Evolutionary conservation across 2,797 vertebrate genomes (phyloP).

Genomic region (Epinephelus awoara): DNA sequence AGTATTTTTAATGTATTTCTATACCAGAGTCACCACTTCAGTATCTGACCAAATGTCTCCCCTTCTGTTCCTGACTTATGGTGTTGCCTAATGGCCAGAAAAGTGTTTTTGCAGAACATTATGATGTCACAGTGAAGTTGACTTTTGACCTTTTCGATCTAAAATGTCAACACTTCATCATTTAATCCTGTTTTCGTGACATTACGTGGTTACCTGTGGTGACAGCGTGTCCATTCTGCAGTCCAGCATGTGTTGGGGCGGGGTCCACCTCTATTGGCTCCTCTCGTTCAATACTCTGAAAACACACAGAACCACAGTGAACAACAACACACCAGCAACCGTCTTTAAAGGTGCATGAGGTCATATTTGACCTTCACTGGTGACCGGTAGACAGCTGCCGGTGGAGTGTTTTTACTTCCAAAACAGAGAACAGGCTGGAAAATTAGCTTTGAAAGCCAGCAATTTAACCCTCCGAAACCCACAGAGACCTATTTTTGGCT

Average conservation of each 20-base stretch:
- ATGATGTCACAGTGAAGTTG: too few species aligned
- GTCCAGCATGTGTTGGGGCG: slow-evolving; percentile 52
- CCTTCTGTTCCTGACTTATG: too few species aligned
- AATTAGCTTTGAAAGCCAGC: background rate
- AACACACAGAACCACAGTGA: slow-evolving; percentile 40
- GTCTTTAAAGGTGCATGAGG: slow-evolving; percentile 25
- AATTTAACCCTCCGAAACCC: background rate
- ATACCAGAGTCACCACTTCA: too few species aligned
- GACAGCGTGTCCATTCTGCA: slow-evolving; percentile 81
- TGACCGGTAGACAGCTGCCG: background rate
- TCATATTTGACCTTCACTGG: slow-evolving; percentile 48
- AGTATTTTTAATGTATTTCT: too few species aligned
- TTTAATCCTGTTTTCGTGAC: too few species aligned
- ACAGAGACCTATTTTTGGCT: too few species aligned
- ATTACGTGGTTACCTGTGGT: slow-evolving; percentile 69
- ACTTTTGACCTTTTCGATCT: too few species aligned
- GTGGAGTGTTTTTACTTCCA: slow-evolving; percentile 2
- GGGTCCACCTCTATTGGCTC: slow-evolving; percentile 86
- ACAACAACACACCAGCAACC: slow-evolving; percentile 10
- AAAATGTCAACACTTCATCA: too few species aligned
- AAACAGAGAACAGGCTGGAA: slow-evolving; percentile 5
- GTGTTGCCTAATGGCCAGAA: too few species aligned
- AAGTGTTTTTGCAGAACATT: too few species aligned
- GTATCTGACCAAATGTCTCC: too few species aligned
- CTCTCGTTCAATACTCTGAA: slow-evolving; percentile 86